phyloP scores from a whole-genome alignment of 2,113 vertebrate genomes.

The Mus musculus region GRCm39 chrX:165758501-165759000 shows the following conservation, averaged over 20 bases:
- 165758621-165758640: not conserved
- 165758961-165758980: conserved; percentile 33
- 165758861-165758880: not conserved
- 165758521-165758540: not conserved
- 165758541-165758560: not conserved
- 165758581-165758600: not conserved
- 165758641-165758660: conserved; percentile 3
- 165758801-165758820: not conserved
- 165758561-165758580: not conserved
- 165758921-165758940: not conserved
- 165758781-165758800: not conserved
- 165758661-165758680: not conserved
- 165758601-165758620: not conserved
- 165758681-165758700: conserved; percentile 23
- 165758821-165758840: not conserved
- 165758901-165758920: not conserved
- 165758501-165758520: not conserved
- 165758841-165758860: not conserved
- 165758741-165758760: not conserved
- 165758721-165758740: not conserved
- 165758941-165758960: not conserved
- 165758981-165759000: not conserved
- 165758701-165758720: not conserved
- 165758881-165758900: not conserved
- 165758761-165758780: not conserved